Percentiles rank a stretch among this genome's conserved stretches.
Conservation (phyloP, 1,140 invertebrate genomes). For the Venturia canescens region DNA sequence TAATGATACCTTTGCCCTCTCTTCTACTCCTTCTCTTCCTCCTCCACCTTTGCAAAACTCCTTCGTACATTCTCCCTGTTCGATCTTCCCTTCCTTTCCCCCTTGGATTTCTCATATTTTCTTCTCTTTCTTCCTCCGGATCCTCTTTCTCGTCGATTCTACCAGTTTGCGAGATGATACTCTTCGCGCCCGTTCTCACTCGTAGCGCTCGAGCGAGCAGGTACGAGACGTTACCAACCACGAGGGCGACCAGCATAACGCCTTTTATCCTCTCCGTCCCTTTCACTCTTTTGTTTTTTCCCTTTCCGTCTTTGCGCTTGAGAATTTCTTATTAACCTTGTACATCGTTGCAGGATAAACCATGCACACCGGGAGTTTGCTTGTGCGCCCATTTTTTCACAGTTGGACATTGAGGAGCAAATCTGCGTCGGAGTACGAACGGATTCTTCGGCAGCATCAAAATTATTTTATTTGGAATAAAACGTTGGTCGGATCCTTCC, state of each 20-base stretch:
- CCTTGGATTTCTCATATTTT: constrained; percentile 6
- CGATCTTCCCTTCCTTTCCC: not conserved
- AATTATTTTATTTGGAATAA: too few species aligned
- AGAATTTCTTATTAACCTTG: too few species aligned
- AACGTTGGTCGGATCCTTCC: too few species aligned
- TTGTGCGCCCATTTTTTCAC: too few species aligned
- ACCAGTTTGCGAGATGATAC: not conserved
- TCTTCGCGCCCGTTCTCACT: not conserved
- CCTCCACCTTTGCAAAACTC: not conserved
- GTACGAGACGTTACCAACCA: not conserved
- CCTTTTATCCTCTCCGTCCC: not conserved
- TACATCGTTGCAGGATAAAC: too few species aligned
- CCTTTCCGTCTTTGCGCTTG: not conserved
- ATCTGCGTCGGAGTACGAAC: too few species aligned
- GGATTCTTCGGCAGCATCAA: too few species aligned
- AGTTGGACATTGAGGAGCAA: too few species aligned
- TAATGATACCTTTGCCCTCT: constrained; percentile 64
- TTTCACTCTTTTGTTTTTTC: not conserved
- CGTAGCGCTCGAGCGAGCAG: not conserved
- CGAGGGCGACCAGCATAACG: not conserved
- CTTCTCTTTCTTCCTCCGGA: not conserved
- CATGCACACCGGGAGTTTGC: too few species aligned
- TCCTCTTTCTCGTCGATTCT: not conserved
- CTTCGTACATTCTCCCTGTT: not conserved
- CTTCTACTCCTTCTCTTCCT: constrained; percentile 3